These are phyloP conservation scores for Toxostoma redivivum DNA, from an alignment of 2,113 vertebrate species.

Conservation along the genomic window DNA sequence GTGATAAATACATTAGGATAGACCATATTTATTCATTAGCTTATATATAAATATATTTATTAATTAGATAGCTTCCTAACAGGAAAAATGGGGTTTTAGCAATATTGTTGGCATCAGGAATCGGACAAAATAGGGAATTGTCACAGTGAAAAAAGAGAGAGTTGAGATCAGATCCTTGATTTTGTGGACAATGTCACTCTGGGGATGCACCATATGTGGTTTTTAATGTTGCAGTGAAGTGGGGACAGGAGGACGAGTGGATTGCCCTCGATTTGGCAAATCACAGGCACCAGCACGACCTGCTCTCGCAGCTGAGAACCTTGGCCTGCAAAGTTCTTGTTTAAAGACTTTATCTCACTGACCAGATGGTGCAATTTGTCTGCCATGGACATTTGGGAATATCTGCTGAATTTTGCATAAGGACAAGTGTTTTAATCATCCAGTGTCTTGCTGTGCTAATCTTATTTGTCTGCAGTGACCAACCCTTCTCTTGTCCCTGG, in stretches of 20 bases:
- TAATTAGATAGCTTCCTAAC: not conserved
- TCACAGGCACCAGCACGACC: not conserved
- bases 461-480: conserved; percentile 5
- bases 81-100: not conserved
- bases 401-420: conserved; percentile 62
- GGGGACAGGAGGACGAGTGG: not conserved
- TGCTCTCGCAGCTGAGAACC: not conserved
- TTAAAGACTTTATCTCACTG: conserved; percentile 48
- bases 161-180: not conserved
- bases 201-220: not conserved
- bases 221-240: not conserved
- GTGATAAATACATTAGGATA: too few relatives aligned
- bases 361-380: conserved; percentile 68
- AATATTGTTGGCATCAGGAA: not conserved
- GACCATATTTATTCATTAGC: not conserved
- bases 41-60: not conserved
- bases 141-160: not conserved
- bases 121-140: not conserved
- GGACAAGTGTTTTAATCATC: conserved; percentile 48
- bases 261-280: not conserved
- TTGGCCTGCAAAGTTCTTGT: not conserved
- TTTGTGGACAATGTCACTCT: not conserved
- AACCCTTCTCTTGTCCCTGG: not conserved
- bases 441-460: conserved; percentile 10
- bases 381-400: not conserved